Base-by-base conservation (phyloP, 2,888 invertebrate genomes). In the Chaitophorus viminalis region DNA sequence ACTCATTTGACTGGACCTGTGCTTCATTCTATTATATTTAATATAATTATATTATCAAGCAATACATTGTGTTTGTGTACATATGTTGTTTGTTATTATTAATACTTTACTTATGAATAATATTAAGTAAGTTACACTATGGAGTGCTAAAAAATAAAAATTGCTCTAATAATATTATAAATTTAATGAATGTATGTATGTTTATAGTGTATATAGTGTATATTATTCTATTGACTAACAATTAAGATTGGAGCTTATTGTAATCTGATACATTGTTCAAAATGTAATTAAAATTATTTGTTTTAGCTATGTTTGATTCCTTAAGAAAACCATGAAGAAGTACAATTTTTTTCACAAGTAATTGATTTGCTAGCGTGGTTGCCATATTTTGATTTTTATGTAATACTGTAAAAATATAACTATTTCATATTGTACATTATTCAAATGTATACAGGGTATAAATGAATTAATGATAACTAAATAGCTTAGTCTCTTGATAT, bases 251-350 rank as follows among this genome's bases (percentile, higher is more conserved):
- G 21, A 21, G 21, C 25, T 60, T 60, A 60, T 60, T 21, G 25
- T 60, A 60, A 60, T 46, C 6, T 60, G 25, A 60, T 60, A 21
- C 3, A 60, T 60, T 25, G 0, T 60, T 46, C 11, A 25, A 60
- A 21, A 60, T 60, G 21, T 8, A 60, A 21, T 60, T 60, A 25
- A 21, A 60, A 29, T 29, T 76, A 31, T 84, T 84, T 65, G 9
- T 84, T 84, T 46, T n/a, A 84, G 84, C n/a, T 84, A 84, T 76
- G 84, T 84, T 33, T 84, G 84, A 84, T 76, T 65, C 36, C 21
- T 5, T n/a, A 21, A 83, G 74, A 83, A 36, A n/a, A 21, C 82
- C 74, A 74, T 82, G 39, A 46, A n/a, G 39, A 39, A 18, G 17
- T 14, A n/a, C 18, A 54, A 31, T 21, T 29, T 82, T 74, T 9